Evolutionary conservation across 2,888 invertebrate genomes (phyloP).

Genomic region (Melieria picta): DNA sequence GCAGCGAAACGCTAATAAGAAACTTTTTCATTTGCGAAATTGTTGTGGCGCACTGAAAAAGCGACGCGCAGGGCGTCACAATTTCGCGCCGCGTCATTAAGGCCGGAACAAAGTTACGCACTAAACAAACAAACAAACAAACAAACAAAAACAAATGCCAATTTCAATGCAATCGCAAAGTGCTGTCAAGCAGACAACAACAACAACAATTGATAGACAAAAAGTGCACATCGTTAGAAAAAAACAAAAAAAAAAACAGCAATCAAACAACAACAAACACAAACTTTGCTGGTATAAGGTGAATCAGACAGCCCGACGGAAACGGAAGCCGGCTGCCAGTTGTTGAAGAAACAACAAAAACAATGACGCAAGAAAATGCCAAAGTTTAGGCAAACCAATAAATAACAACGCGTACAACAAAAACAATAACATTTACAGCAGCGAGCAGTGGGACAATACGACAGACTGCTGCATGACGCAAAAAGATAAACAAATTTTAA

Average conservation of each 20-base stretch:
- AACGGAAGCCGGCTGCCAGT: slow-evolving; percentile 8
- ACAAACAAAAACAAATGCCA: slow-evolving; percentile 32
- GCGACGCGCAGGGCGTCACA: not conserved
- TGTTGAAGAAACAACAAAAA: slow-evolving; percentile 7
- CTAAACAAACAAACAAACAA: not conserved
- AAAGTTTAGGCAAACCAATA: not conserved
- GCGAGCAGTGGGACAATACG: no score
- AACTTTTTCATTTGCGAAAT: slow-evolving; percentile 42
- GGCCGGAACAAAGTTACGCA: not conserved
- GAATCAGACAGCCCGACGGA: not conserved
- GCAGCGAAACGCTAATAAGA: slow-evolving; percentile 41
- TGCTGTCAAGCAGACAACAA: slow-evolving; percentile 2
- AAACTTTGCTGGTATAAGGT: not conserved
- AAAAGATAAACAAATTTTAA: not conserved
- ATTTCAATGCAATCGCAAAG: slow-evolving; percentile 38
- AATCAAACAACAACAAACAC: slow-evolving; percentile 6
- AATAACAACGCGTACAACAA: no score
- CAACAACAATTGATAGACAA: not conserved
- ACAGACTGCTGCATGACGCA: no score
- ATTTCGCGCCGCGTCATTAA: slow-evolving; percentile 9
- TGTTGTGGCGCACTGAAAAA: slow-evolving; percentile 21
- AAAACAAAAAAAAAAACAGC: slow-evolving; percentile 12
- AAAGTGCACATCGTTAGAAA: not conserved
- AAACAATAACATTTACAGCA: no score
- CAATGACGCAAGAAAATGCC: not conserved